Base-by-base conservation (phyloP, 2,888 invertebrate species). In the Nysson spinosus region DNA sequence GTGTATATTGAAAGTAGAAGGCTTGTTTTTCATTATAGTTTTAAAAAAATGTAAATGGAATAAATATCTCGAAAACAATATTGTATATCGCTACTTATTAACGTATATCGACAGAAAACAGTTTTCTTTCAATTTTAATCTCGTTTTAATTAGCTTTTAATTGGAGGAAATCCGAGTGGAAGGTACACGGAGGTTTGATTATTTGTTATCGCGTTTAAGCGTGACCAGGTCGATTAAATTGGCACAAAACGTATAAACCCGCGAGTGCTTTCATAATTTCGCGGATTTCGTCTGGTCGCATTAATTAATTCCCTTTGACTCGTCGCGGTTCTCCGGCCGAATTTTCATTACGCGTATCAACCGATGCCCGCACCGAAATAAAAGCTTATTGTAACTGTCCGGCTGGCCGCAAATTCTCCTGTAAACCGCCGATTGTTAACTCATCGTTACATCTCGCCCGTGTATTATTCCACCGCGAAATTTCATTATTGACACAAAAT, bases 181-280 rank as follows among this genome's bases (percentile, higher is more conserved):
- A 40, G 34, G 40, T 35, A 26, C 4, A 5, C 6, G 14, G 22
- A 7, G 24, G 44, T 51, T 55, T 60, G 51, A 55, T 43, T 51
- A 55, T 51, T 32, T 22, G 52, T 17, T 11, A 6, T 24, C 24
- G 40, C 24, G 50, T 20, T 46, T 28, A 35, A 51, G 20, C 50
- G 24, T 16, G 16, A 28, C 42, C 46, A 43, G 6, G 34, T 44
- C 44, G 47, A 57, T 52, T 32, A 37, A 51, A 66, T 26, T 20
- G 34, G 32, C 24, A 3, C 26, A 17, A 40, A 46, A 22, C 28
- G 39, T 22, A 30, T 32, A 26, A 62, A 62, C 40, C 20, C 7
- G 6, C 3, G 7, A 19, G 6, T 30, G 62, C 46, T 64, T 71
- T 68, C 56, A 65, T 63, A 62, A 65, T 56, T 65, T 56, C 56